A percentile compares a stretch with the other conserved stretches of the same genome.
phyloP scores from a whole-genome alignment of 2,797 vertebrate species.

The Sebastes minor region DNA sequence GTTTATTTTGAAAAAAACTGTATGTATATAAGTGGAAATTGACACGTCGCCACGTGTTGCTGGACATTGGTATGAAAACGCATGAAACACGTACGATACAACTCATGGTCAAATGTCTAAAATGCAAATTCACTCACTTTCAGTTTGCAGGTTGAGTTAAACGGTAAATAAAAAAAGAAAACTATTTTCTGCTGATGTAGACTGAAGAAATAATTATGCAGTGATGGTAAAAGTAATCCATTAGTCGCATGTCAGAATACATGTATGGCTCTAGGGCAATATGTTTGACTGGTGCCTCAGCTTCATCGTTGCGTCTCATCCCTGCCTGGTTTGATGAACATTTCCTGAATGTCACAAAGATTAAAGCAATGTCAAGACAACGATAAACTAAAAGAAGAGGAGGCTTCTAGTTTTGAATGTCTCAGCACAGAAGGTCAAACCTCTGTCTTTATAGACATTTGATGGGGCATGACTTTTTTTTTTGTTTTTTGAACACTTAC shows the following conservation, averaged over 20 bases:
- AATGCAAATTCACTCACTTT: neutral
- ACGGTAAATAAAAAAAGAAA: neutral
- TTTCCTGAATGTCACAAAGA: neutral
- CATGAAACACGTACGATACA: too few relatives aligned
- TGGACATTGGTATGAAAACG: too few relatives aligned
- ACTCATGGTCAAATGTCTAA: neutral
- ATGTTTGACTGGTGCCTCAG: neutral
- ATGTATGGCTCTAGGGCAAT: neutral
- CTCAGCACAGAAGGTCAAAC: neutral
- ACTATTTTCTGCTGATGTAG: neutral
- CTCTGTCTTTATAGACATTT: slow-evolving; percentile 6
- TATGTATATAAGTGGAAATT: too few relatives aligned
- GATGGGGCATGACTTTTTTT: neutral
- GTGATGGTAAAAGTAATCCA: neutral
- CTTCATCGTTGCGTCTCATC: neutral
- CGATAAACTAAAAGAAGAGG: neutral
- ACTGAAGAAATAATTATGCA: neutral
- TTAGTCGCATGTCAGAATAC: neutral
- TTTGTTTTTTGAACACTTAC: neutral
- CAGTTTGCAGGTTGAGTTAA: neutral
- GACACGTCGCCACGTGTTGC: too few relatives aligned
- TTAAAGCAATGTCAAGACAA: slow-evolving; percentile 16
- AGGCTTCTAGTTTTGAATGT: neutral
- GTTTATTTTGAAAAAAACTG: too few relatives aligned
- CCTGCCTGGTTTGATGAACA: neutral